Evolutionary conservation across 2,797 vertebrate genomes (phyloP), one percentile per base, ranked within the genome.

Genomic region (Acanthornis magna): DNA sequence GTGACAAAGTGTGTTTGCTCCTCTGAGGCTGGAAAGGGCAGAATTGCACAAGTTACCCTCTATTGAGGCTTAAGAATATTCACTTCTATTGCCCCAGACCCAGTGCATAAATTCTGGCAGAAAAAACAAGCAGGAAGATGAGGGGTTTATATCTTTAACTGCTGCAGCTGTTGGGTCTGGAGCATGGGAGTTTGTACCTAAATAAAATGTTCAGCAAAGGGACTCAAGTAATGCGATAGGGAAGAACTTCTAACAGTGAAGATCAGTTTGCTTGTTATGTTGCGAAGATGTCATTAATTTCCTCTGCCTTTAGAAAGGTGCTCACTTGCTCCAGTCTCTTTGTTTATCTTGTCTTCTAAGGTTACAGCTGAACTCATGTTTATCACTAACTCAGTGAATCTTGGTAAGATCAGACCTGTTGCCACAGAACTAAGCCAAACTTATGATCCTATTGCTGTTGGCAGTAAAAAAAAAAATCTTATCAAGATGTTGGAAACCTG

Each of bases 341-440:
- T 93, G 17, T 91, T 95, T 51, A 38, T 72, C 95, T 91, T 60
- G 22, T 50, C 93, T 95, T 86, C 72, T 82, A 74, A 62, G 38
- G 45, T 60, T 38, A 65, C 40, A 89, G 34, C 78, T 96, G 72
- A 95, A 74, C 80, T 97, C 19, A 12, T 89, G 58, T 90, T 97
- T 70, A 85, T 91, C 82, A 72, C 67, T 74, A 89, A 96, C 26
- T 92, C 90, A 11, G 66, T 96, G 53, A 94, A 95, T 90, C 66
- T 97, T 63, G 74, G 34, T 79, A 96, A 96, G 65, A 96, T 86
- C n/a, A 91, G 79, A 73, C 63, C 60, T 66, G 17, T 88, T 91
- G 77, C 81, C 58, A 82, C 74, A 88, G 88, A 95, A 30, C 30
- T 95, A 81, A 93, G 85, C 60, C 13, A 25, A 92, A 84, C 20